Base-by-base conservation (phyloP, 2,113 vertebrate genomes). In the Crotalus tigris region DNA sequence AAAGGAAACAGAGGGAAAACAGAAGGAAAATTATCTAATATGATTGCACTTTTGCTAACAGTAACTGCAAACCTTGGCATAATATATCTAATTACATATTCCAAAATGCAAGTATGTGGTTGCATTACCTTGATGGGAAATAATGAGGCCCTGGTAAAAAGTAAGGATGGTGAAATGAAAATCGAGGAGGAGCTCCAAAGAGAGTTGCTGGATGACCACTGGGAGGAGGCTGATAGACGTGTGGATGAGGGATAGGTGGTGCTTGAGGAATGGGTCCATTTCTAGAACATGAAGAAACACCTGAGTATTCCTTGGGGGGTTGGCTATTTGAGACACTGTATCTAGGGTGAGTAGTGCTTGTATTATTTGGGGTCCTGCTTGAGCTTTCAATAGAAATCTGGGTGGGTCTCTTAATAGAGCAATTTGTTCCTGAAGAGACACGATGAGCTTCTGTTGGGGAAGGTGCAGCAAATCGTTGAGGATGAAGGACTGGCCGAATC, bases 111-210 rank as follows among this genome's bases (percentile, higher is more conserved):
- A 93, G 90, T 33, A 55, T 87, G 92, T 3, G 39, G 2, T 88
- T 95, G 75, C 69, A 69, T 98, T 97, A 99, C 98, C 98, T 98
- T 97, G 97, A 95, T 17, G 95, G 95, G 91, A 98, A 97, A 95
- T 95, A 98, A 94, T 97, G 97, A 94, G 97, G 95, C 95, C 97
- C 97, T 89, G 97, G 96, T 85, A 98, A 93, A 93, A 97, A 97
- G 89, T 97, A 97, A 61, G 97, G 95, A 54, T 97, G 96, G 91
- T 96, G 95, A 96, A 97, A 98, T 3, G 96, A 94, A 93, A 97
- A 97, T 24, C 69, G 95, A 4, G 97, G 95, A 54, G 95, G 11
- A 8, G 94, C 95, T 95, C 97, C 96, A 92, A 97, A 97, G 39
- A 97, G 89, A 29, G 86, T 91, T 46, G 94, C 92, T 92, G 97